A percentile compares a stretch with the other conserved stretches of the same genome.
Conservation (phyloP, 2,888 invertebrate species). For the Agriopis aurantiaria region DNA sequence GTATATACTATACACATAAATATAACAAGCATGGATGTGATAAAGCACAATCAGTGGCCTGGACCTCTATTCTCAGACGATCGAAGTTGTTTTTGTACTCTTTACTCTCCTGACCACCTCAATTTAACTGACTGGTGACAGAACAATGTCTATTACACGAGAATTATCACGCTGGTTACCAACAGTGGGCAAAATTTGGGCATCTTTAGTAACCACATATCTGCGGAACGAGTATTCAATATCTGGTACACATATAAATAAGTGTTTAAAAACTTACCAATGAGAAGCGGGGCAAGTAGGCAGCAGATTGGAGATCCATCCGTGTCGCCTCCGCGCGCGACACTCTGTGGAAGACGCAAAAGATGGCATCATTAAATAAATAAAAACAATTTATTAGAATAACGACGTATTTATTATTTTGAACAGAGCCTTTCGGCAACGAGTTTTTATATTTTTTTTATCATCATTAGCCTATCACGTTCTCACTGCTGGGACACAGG, state of each 20-base stretch:
- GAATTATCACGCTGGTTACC: not conserved
- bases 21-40: not conserved
- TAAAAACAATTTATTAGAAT: not conserved
- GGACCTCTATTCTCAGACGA: not conserved
- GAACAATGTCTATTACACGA: not conserved
- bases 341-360: conserved; percentile 23
- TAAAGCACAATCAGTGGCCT: not conserved
- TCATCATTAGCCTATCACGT: too few relatives aligned
- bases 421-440: too few relatives aligned
- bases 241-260: not conserved
- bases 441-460: too few relatives aligned
- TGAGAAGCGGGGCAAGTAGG: not conserved
- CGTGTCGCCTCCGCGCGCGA: not conserved
- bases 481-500: too few relatives aligned
- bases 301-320: not conserved
- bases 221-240: not conserved
- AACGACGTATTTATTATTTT: not conserved
- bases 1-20: not conserved
- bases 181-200: not conserved
- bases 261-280: conserved; percentile 14
- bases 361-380: not conserved
- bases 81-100: not conserved
- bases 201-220: not conserved
- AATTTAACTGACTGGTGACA: not conserved
- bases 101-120: not conserved